Conservation (phyloP, 2,888 invertebrate species). For the Campoplex capitator region DNA sequence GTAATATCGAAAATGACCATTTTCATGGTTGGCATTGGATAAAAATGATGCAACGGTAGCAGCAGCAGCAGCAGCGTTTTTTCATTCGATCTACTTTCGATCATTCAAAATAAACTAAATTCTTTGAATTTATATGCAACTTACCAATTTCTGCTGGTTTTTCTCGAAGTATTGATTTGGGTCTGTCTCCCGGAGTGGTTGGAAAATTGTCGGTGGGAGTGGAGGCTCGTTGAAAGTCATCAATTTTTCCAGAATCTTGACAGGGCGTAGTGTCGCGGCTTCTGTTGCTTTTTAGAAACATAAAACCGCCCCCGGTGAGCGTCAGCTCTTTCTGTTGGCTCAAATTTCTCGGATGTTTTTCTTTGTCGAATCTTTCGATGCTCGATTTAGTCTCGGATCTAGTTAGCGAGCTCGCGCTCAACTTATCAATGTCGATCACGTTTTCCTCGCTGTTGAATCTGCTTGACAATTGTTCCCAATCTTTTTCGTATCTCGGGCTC, state of each 20-base stretch:
- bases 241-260: conserved; percentile 77
- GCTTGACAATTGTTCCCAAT: conserved; percentile 84
- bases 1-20: conserved; percentile 56
- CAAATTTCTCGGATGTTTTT: conserved; percentile 84
- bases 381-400: conserved; percentile 71
- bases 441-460: conserved; percentile 81
- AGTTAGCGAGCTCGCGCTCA: conserved; percentile 76
- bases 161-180: conserved; percentile 82
- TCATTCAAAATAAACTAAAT: too few species aligned
- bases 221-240: conserved; percentile 74
- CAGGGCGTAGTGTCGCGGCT: conserved; percentile 81
- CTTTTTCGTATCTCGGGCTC: conserved; percentile 85
- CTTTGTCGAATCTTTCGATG: conserved; percentile 79
- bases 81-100: neutral
- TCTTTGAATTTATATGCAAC: conserved; percentile 24
- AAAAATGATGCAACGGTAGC: too few species aligned
- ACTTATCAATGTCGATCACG: conserved; percentile 82
- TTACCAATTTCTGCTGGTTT: conserved; percentile 82
- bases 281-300: conserved; percentile 87
- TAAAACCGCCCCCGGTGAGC: conserved; percentile 87
- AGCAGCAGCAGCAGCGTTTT: neutral
- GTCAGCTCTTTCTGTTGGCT: conserved; percentile 83
- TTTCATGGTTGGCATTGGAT: neutral
- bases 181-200: conserved; percentile 73
- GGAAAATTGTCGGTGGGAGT: conserved; percentile 7